These are phyloP conservation scores for Megalops atlanticus DNA, from an alignment of 2,113 vertebrate species.

Conservation along the genomic window DNA sequence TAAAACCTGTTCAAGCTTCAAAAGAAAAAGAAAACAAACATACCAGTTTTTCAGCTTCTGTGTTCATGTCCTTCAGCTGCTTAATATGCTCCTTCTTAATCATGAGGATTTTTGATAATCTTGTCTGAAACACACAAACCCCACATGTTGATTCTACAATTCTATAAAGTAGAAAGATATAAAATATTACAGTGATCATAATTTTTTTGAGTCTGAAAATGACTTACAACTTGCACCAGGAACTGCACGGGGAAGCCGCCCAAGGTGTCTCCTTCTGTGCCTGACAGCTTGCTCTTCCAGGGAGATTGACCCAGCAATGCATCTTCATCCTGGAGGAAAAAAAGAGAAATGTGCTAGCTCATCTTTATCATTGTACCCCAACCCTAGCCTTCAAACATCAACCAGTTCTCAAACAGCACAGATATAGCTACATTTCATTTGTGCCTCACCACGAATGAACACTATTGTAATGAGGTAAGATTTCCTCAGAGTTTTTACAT, in stretches of 20 bases:
- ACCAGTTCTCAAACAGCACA: too few species aligned
- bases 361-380: too few species aligned
- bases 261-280: slow-evolving; percentile 88
- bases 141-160: neutral
- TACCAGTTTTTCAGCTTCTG: slow-evolving; percentile 97
- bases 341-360: too few species aligned
- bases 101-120: slow-evolving; percentile 98
- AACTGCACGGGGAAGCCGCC: slow-evolving; percentile 98
- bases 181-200: neutral
- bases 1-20: too few species aligned
- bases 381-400: too few species aligned
- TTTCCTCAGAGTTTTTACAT: too few species aligned
- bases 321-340: slow-evolving; percentile 81
- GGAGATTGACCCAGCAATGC: slow-evolving; percentile 89
- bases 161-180: neutral
- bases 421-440: too few species aligned
- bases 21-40: too few species aligned
- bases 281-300: slow-evolving; percentile 88
- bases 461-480: too few species aligned
- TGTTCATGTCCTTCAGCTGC: slow-evolving; percentile 97
- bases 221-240: slow-evolving; percentile 94
- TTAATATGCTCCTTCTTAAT: slow-evolving; percentile 98
- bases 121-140: slow-evolving; percentile 74
- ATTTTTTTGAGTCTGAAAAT: neutral
- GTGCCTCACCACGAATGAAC: too few species aligned